Base-by-base conservation (phyloP, 2,888 invertebrate genomes). In the Pyrochroa serraticornis region DNA sequence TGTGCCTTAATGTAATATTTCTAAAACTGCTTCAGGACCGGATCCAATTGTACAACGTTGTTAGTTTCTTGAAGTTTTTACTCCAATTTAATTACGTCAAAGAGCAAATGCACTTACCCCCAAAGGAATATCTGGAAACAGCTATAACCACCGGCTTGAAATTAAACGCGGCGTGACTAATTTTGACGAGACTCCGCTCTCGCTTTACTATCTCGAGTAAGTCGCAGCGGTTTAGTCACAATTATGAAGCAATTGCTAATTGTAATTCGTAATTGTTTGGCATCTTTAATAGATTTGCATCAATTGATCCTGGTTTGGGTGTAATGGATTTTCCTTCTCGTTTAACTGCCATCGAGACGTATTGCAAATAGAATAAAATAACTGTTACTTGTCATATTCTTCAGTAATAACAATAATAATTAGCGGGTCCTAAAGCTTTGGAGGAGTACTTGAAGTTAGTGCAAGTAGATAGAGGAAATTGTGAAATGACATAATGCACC, bases 151-250 rank as follows among this genome's bases (percentile, higher is more conserved):
- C 50, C 44, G 41, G 48, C 55, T 51, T 46, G 51, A 47, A 62
- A 58, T 62, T 62, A 58, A 58, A 62, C 55, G 55, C 45, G 45
- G 51, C 55, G 47, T 58, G 52, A 58, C 58, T 58, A 62, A 62
- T 58, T 55, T 58, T 34, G 47, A 54, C 38, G 58, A 52, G 34
- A 54, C 33, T 38, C 5, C 41, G 39, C 30, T 31, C 34, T 50
- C 30, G 37, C 41, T 47, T 47, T 41, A 51, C 42, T 58, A 33
- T 46, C 47, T 57, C 44, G 41, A 43, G 49, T 48, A 44, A 60
- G 53, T 55, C 51, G 38, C 38, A 43, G 36, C 35, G 57, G 59
- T 62, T 62, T 58, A 54, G 59, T 50, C 41, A 57, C 53, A 60
- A 62, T 60, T 55, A 46, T 41, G 36, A 37, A 47, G 61, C 51